Base-by-base conservation (phyloP, 2,888 invertebrate species). In the Podotricha telesiphe region DNA sequence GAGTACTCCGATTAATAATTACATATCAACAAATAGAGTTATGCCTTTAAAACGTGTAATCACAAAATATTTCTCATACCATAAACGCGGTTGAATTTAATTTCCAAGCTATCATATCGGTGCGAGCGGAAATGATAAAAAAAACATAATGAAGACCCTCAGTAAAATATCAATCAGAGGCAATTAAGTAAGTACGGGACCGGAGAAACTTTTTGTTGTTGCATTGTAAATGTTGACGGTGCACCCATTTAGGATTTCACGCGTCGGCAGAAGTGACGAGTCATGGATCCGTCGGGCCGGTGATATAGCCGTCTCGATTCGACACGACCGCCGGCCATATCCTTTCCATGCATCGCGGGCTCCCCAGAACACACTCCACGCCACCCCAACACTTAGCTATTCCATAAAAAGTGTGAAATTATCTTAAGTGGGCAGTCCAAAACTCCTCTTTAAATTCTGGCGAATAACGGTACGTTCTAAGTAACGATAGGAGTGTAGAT, bases 401-500 rank as follows among this genome's bases (percentile, higher is more conserved):
- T 74, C 75, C 73, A 78, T 78, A 80, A 84, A 89, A 88, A 87
- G 87, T 90, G 90, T 89, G 87, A 91, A 91, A 91, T 90, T 91
- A 90, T 86, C 87, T 87, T 90, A 91, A 91, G 88, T 90, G 88
- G 86, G 73, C 82, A 81, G 83, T 87, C 84, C 79, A 83, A 84
- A 85, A 86, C 84, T 82, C 83, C 80, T 84, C 82, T 86, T 88
- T 85, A 87, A 87, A 88, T 85, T 87, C 86, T 85, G 82, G 78
- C 83, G 87, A 85, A 86, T 91, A 91, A 91, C 89, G 89, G 90
- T 89, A 87, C 85, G 85, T 87, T 89, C 87, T 89, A 88, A 90
- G 90, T 91, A 89, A 91, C 90, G 90, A 90, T 91, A 88, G 86
- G 87, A 87, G 87, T 87, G 86, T 86, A 91, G 91, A 91, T 91